A percentile compares a stretch with the other conserved stretches of the same genome.
These are phyloP conservation scores for Oreochromis niloticus DNA, from an alignment of 2,113 vertebrate genomes.

Conservation along the genomic window DNA sequence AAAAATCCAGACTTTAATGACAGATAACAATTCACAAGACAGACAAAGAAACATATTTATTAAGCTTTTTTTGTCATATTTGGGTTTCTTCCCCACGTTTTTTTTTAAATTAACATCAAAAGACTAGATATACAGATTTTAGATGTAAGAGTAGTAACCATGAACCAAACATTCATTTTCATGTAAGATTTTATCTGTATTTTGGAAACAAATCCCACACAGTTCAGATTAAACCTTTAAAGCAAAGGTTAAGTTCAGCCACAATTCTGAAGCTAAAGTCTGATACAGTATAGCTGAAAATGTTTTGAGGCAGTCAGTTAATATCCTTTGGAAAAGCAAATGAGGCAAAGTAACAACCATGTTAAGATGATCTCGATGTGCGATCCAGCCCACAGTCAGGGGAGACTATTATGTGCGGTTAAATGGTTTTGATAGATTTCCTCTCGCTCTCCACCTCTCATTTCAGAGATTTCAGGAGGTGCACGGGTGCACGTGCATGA, in stretches of 20 bases:
- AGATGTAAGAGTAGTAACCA: neutral
- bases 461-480: conserved; percentile 20
- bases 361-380: conserved; percentile 16
- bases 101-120: neutral
- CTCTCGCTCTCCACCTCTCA: neutral
- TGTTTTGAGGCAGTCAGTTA: neutral
- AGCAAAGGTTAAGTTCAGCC: neutral
- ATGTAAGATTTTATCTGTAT: neutral
- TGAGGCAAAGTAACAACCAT: conserved; percentile 23
- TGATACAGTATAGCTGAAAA: neutral
- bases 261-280: neutral
- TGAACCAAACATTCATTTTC: neutral
- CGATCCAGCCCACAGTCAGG: neutral
- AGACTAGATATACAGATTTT: neutral
- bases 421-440: conserved; percentile 40
- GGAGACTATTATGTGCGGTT: neutral
- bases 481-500: conserved; percentile 24
- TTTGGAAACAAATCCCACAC: neutral
- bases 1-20: neutral
- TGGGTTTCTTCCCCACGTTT: neutral
- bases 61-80: neutral
- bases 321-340: conserved; percentile 28
- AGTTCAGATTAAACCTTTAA: conserved; percentile 7
- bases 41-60: neutral
- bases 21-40: neutral